Evolutionary conservation across 2,888 invertebrate species (phyloP), one percentile per base, ranked within the genome.

Genomic region (Eueremaeus valkanovi): DNA sequence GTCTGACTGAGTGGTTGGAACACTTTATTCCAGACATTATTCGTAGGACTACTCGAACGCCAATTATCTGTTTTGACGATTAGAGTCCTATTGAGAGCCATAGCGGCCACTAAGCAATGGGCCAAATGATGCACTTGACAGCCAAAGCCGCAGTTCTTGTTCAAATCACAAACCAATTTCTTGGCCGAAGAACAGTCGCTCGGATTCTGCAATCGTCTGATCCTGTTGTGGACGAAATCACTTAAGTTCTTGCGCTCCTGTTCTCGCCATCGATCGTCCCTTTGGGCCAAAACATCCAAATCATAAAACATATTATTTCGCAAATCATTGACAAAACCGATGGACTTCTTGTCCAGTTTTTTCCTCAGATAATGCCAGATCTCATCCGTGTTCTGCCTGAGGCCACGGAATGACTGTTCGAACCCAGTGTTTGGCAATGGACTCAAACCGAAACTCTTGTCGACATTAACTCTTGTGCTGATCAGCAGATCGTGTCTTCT

Each of bases 91-190:
- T 94, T 90, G 0, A 94, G 93, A 0, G 95, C 96, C 83, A 96
- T 97, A 0, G 97, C 96, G 80, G 96, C 91, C 82, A 97, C 90
- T 80, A 98, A 90, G 83, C 98, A 99, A 84, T 98, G 98, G 18
- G 93, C 92, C 73, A 92, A 92, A 84, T 99, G 98, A 85, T 99
- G 99, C 24, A 99, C 86, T 85, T 99, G 98, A 82, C 99, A 99
- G 18, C 99, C 99, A 85, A 95, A 99, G 18, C 99, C 99, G 84
- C 99, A 99, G 73, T 96, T 96, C 88, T 98, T 99, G 85, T 97
- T 98, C 75, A 99, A 86, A 84, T 91, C 93, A 84, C 99, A 99
- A 73, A 95, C 88, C 75, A 98, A 86, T 85, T 96, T 95, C 82
- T 89, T 90, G 0, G 95, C 94, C 77, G 87, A 90, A 77, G 85